Evolutionary conservation across 23 tunicate species (phyloP), one percentile per base, ranked within the genome.

Genomic region (Styela plicata): DNA sequence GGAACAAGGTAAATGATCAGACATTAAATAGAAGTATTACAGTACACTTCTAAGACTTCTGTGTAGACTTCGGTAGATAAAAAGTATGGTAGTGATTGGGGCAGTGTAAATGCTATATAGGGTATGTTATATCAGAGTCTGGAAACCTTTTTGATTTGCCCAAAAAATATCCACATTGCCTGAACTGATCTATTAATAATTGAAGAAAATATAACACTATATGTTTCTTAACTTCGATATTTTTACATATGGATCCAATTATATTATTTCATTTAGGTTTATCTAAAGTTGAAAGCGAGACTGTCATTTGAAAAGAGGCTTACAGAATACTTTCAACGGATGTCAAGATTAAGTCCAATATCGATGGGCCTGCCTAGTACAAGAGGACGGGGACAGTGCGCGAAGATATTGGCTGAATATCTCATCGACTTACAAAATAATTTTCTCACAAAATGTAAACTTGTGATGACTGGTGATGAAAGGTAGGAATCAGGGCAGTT

Each of bases 321-420:
- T 0, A 25, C 53, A 17, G 81, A 76, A 29, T 76, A 76, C 44
- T 44, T 76, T 25, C 65, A 21, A 37, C 84, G 69, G 5, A 86
- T 91, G 77, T 65, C 69, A 29, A 36, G 69, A 31, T 35, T 70
- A 17, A 85, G 89, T 63, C 87, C 97, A n/a, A 81, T 91, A 7
- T 91, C 97, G 2, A 86, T 91, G 90, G 89, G 82, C 24, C 71
- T 91, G 63, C 97, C 97, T 36, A 86, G 87, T 78, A 70, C 75
- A 3, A 32, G 84, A 70, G 97, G 97, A 25, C 52, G 89, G 61
- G 97, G 97, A 34, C 68, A 80, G 20, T 91, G 97, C 82, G 97
- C 90, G 25, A 79, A 79, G 26, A 70, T 86, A 24, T 67, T 91
- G 70, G 83, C 78, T 17, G 89, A 85, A 44, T 83, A 86, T 74